phyloP scores from a whole-genome alignment of 2,113 vertebrate genomes.

The Sula dactylatra region DNA sequence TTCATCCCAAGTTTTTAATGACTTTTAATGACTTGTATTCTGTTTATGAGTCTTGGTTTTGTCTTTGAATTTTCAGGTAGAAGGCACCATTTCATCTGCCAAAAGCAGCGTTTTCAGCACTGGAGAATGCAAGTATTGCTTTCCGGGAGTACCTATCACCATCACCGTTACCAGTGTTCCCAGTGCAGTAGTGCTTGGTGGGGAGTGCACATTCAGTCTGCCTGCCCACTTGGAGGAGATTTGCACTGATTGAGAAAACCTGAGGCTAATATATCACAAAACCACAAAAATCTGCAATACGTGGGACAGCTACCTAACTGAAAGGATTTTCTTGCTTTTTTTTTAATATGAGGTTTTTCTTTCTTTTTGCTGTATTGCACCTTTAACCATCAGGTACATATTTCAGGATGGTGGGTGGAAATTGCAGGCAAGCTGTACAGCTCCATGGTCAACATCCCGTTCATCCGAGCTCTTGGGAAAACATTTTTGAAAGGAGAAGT shows the following conservation, averaged over 20 bases:
- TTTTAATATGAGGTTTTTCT: neutral
- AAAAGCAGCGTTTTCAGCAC: neutral
- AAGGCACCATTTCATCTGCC: conserved; percentile 16
- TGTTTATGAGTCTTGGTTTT: neutral
- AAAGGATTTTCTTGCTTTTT: neutral
- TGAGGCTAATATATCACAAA: neutral
- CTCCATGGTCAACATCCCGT: neutral
- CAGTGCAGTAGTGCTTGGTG: fast-evolving
- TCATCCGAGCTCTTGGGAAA: neutral
- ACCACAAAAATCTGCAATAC: neutral
- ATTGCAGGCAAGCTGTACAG: neutral
- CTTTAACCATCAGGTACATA: neutral
- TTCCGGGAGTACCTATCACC: neutral
- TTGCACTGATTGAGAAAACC: neutral
- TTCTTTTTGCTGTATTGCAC: neutral
- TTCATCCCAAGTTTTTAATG: neutral
- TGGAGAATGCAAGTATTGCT: neutral
- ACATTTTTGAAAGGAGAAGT: neutral
- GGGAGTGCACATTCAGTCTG: neutral
- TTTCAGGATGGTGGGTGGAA: neutral
- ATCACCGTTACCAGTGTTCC: neutral
- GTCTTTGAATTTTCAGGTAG: neutral
- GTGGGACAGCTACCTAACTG: neutral
- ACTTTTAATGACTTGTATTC: neutral
- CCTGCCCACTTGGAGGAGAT: neutral